Percentiles rank a stretch among this genome's conserved stretches.
Evolutionary conservation across 2,888 invertebrate genomes (phyloP).

Genomic region (Drosophila mayaguana): DNA sequence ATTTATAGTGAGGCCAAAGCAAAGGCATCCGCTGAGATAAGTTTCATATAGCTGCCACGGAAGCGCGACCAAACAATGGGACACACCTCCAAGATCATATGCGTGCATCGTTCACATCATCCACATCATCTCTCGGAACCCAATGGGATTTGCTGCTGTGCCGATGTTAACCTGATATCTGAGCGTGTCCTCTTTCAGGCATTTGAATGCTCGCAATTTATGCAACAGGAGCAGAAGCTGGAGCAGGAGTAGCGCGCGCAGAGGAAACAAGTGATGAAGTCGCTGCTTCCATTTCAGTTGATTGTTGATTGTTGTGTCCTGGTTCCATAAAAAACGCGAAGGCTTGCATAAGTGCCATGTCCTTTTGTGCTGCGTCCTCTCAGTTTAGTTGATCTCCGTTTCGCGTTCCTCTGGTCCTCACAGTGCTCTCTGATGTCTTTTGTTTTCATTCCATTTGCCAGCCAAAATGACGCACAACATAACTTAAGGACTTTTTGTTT

Average conservation of each 20-base stretch:
- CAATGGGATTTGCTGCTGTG: constrained; percentile 12
- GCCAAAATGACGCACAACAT: constrained; percentile 79
- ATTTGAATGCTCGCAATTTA: constrained; percentile 59
- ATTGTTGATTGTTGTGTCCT: constrained; percentile 69
- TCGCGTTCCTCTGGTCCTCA: constrained; percentile 37
- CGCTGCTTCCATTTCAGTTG: constrained; percentile 81
- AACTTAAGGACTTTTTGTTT: constrained; percentile 84
- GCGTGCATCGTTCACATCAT: constrained; percentile 30
- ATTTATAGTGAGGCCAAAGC: constrained; percentile 24
- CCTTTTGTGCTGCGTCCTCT: constrained; percentile 44
- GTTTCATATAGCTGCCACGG: constrained; percentile 73
- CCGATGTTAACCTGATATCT: constrained; percentile 79
- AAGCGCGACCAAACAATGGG: constrained; percentile 73
- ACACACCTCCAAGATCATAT: constrained; percentile 79
- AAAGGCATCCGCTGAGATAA: constrained; percentile 54
- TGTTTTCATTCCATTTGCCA: constrained; percentile 66
- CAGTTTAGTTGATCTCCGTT: constrained; percentile 20
- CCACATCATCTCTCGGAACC: constrained; percentile 26
- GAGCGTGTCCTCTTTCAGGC: constrained; percentile 66
- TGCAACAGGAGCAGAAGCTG: constrained; percentile 65
- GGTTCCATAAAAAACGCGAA: constrained; percentile 20
- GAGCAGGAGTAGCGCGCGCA: constrained; percentile 62
- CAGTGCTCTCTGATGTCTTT: constrained; percentile 38
- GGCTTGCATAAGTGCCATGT: constrained; percentile 71
- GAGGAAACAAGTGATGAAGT: constrained; percentile 84